Evolutionary conservation across 2,888 invertebrate species (phyloP).

Genomic region (Cloeon dipterum): DNA sequence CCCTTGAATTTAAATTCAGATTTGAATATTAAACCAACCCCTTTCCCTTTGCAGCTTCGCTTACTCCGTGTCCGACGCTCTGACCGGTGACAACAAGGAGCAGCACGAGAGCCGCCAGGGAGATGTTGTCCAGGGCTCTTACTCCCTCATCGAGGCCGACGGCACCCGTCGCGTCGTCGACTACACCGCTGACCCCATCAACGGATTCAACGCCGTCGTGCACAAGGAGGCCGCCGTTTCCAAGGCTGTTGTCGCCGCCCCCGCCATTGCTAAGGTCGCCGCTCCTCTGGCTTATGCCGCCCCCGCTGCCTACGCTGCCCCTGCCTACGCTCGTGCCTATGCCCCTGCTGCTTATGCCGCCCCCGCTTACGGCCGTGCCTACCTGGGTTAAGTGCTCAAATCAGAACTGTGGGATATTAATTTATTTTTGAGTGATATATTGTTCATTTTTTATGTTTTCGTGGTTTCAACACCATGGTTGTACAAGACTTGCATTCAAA

Average conservation of each 20-base stretch:
- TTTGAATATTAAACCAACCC: too few relatives aligned
- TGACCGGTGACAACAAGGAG: constrained; percentile 6
- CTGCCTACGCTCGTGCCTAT: constrained; percentile 1
- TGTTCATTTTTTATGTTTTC: background rate
- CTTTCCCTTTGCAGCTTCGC: too few relatives aligned
- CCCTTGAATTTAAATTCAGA: too few relatives aligned
- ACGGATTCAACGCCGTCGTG: constrained; percentile 7
- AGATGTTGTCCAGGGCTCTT: constrained; percentile 4
- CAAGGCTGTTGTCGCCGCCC: constrained; percentile 3
- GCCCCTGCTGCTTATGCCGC: constrained; percentile 13
- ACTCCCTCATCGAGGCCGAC: constrained; percentile 4
- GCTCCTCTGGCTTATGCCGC: constrained; percentile 1
- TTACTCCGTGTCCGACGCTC: constrained; percentile 5
- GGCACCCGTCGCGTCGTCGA: constrained; percentile 5
- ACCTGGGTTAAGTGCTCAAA: background rate
- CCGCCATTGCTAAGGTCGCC: background rate
- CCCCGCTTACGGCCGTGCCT: constrained; percentile 5
- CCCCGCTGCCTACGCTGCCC: constrained; percentile 12
- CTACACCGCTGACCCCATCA: constrained; percentile 5
- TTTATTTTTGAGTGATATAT: too few relatives aligned
- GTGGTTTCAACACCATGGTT: too few relatives aligned
- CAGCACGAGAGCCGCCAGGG: constrained; percentile 5
- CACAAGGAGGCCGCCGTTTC: constrained; percentile 4
- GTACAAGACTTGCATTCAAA: too few relatives aligned
- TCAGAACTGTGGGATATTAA: background rate